Percentiles rank a stretch among this genome's conserved stretches.
Conservation (phyloP, 2,888 invertebrate species). For the Philereme transversata region DNA sequence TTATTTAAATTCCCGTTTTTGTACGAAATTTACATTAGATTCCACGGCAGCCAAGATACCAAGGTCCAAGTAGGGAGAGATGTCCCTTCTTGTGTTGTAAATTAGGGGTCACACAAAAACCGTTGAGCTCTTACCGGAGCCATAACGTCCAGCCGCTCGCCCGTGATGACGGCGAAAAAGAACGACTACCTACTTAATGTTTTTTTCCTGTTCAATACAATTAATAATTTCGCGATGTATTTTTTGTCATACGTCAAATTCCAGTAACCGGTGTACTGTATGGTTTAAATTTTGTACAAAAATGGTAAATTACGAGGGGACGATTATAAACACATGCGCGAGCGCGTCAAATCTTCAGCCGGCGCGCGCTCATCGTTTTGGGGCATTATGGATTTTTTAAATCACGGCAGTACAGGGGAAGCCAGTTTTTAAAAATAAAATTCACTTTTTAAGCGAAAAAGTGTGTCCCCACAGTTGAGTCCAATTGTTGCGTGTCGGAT, state of each 20-base stretch:
- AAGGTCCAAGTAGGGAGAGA: constrained; percentile 66
- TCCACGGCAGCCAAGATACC: constrained; percentile 72
- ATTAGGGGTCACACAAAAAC: constrained; percentile 83
- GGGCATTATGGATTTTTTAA: constrained; percentile 81
- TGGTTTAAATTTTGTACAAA: constrained; percentile 72
- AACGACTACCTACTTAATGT: constrained; percentile 66
- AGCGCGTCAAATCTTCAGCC: constrained; percentile 84
- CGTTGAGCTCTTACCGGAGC: constrained; percentile 74
- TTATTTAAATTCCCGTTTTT: constrained; percentile 83
- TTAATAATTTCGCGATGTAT: constrained; percentile 69
- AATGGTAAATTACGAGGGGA: constrained; percentile 79
- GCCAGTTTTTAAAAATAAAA: constrained; percentile 79
- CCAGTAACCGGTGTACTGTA: constrained; percentile 72
- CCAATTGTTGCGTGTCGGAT: constrained; percentile 84
- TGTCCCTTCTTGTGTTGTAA: constrained; percentile 80
- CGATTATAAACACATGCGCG: constrained; percentile 82
- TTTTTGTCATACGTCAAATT: constrained; percentile 60
- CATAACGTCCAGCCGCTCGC: constrained; percentile 77
- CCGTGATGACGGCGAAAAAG: constrained; percentile 71
- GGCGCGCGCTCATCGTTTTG: constrained; percentile 72
- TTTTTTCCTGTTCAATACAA: constrained; percentile 68
- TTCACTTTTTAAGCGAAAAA: constrained; percentile 76
- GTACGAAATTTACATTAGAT: constrained; percentile 81
- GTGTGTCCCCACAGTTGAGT: constrained; percentile 75
- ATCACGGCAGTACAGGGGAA: constrained; percentile 71